Conservation (phyloP, 2,888 invertebrate genomes). For the Polydrusus pterygomalis region DNA sequence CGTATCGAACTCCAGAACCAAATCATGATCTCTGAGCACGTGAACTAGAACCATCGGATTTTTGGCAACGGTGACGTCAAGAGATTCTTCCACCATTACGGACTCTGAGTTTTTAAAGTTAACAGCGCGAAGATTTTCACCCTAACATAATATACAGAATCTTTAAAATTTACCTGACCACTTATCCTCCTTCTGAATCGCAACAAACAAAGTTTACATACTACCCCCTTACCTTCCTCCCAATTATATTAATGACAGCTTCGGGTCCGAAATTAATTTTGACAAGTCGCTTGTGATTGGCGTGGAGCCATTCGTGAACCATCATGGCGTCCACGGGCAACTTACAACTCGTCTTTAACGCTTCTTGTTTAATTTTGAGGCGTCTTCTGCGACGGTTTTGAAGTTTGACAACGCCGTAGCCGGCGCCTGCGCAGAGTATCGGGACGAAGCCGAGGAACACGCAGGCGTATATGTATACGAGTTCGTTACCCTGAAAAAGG, state of each 20-base stretch:
- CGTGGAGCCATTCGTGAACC: conserved; percentile 95
- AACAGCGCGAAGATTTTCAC: conserved; percentile 90
- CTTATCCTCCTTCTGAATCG: too few species aligned
- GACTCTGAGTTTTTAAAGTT: conserved; percentile 85
- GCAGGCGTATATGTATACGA: conserved; percentile 97
- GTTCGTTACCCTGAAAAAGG: conserved; percentile 87
- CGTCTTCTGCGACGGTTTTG: conserved; percentile 89
- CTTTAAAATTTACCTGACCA: background rate
- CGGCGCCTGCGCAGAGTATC: conserved; percentile 92
- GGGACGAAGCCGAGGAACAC: conserved; percentile 94
- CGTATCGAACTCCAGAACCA: conserved; percentile 93
- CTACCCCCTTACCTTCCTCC: conserved; percentile 77
- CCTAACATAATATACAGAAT: conserved; percentile 67
- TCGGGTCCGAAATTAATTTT: conserved; percentile 94
- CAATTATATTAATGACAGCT: conserved; percentile 88
- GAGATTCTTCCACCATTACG: conserved; percentile 92
- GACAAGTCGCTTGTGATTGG: conserved; percentile 90
- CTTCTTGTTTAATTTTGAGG: conserved; percentile 89
- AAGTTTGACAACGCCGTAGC: conserved; percentile 93
- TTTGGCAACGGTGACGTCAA: conserved; percentile 83
- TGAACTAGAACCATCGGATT: conserved; percentile 88
- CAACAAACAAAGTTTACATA: too few species aligned
- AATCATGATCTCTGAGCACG: conserved; percentile 92
- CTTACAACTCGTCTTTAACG: conserved; percentile 74
- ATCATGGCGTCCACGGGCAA: conserved; percentile 93